Percentiles rank a stretch among this genome's conserved stretches.
phyloP scores from a whole-genome alignment of 1,140 invertebrate genomes.

The Hirudo medicinalis region DNA sequence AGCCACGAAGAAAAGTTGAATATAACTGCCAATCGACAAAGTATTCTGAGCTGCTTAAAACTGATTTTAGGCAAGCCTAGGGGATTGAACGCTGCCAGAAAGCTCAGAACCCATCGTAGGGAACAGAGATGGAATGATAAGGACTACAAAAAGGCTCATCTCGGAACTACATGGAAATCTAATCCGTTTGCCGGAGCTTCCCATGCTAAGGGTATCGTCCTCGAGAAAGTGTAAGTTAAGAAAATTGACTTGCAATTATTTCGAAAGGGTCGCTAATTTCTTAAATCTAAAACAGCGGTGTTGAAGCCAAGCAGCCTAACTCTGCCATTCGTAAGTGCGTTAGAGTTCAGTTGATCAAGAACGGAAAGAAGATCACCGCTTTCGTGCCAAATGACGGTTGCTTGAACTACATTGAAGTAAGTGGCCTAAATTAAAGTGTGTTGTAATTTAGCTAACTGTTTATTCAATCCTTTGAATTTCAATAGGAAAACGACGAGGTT shows the following conservation, averaged over 20 bases:
- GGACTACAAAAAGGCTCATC: slow-evolving; percentile 98
- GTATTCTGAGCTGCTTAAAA: no score
- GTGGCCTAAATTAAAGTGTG: slow-evolving; percentile 6
- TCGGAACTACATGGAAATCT: slow-evolving; percentile 97
- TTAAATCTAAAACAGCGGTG: slow-evolving; percentile 61
- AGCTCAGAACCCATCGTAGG: slow-evolving; percentile 87
- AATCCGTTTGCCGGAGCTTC: slow-evolving; percentile 99
- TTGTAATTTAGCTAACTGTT: no score
- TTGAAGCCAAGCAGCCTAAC: slow-evolving; percentile 99
- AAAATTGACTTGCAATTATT: no score
- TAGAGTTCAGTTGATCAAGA: slow-evolving; percentile 98
- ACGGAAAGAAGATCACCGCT: slow-evolving; percentile 98
- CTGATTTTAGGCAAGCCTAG: slow-evolving; percentile 71
- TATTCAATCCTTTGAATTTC: slow-evolving; percentile 16
- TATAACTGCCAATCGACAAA: no score
- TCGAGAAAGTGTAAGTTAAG: slow-evolving; percentile 96
- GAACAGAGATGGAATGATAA: slow-evolving; percentile 98
- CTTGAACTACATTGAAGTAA: slow-evolving; percentile 87
- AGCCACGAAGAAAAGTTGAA: no score
- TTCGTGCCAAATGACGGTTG: slow-evolving; percentile 99
- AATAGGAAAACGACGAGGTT: slow-evolving; percentile 93
- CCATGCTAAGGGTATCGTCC: slow-evolving; percentile 97
- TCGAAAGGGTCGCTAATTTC: slow-evolving; percentile 3
- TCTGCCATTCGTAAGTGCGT: slow-evolving; percentile 99
- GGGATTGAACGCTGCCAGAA: slow-evolving; percentile 92